Base-by-base conservation (phyloP, 2,888 invertebrate species). In the Baronia brevicornis region DNA sequence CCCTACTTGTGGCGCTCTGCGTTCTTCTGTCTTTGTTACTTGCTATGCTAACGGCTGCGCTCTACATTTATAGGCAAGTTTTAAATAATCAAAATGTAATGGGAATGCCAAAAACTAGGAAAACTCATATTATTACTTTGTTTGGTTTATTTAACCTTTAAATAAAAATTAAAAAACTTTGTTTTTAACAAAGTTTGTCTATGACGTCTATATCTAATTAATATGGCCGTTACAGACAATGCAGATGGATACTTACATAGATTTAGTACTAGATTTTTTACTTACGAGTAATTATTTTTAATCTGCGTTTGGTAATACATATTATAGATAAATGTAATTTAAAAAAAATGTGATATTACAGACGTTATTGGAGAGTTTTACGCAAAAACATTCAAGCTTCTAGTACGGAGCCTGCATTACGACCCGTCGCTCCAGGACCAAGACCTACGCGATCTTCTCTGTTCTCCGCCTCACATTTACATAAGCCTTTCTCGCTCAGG, bases 311-410 rank as follows among this genome's bases (percentile, higher is more conserved):
- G n/a, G n/a, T n/a, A n/a, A n/a, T n/a, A n/a, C n/a, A n/a, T n/a
- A n/a, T n/a, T n/a, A n/a, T n/a, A n/a, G n/a, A n/a, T n/a, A n/a
- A n/a, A n/a, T n/a, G n/a, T n/a, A n/a, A n/a, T n/a, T n/a, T n/a
- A n/a, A n/a, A n/a, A n/a, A n/a, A n/a, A n/a, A 5, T 20, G 3
- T 22, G 9, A 19, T 41, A 33, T 36, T 57, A 2, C 57, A 91
- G 94, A 54, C 90, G 91, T 48, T 94, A 94, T 57, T 91, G 93
- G 89, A 86, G 89, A 25, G 89, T 92, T 12, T 87, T 92, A 59
- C 86, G 89, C n/a, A 93, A 93, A 65, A 92, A 92, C 62, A 86
- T 61, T 48, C 85, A 61, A 56, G 85, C 70, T 14, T 69, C 79
- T 5, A 65, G 57, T n/a, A 60, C 73, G 0, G 56, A 65, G 36